Base-by-base conservation (phyloP, 2,797 vertebrate genomes). In the Pygocentrus nattereri region DNA sequence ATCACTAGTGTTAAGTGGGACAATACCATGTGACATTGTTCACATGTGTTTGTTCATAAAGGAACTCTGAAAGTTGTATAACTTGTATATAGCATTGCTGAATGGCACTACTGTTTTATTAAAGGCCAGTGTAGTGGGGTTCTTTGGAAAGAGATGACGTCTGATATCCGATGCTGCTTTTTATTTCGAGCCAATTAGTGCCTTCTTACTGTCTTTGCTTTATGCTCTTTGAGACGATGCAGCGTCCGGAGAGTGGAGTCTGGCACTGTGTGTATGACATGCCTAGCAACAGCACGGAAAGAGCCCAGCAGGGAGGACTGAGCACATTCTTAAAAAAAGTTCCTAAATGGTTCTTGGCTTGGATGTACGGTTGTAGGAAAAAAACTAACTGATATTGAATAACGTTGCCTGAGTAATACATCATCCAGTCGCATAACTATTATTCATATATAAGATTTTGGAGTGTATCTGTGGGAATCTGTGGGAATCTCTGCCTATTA, bases 221-320 rank as follows among this genome's bases (percentile, higher is more conserved):
- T 64, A 25, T 74, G 38, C 23, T 65, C 19, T 75, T 21, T 67
- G 30, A 76, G 18, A 19, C 34, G 23, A 41, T 0, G 64, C n/a
- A 27, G 56, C 44, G 41, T 75, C 19, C 82, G 78, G 79, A 74
- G 52, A 72, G 49, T 54, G 10, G 76, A 5, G 4, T 30, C 50
- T 69, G 23, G 38, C 47, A 18, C 23, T 25, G 34, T 38, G 54
- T 74, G 81, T 41, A n/a, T 41, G 72, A 54, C 73, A 38, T 27
- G 79, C 86, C 18, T n/a, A 71, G 61, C 61, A 68, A 54, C 23
- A 50, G 18, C 41, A 68, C 30, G 81, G 56, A 47, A 47, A 34
- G 5, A 47, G 41, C 12, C 8, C 78, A 80, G 27, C 58, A n/a
- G 56, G 61, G 34, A 56, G 34, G 25, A 65, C 44, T 83, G 12